These are phyloP conservation scores for Drosophila pseudotalamancana DNA, from an alignment of 2,888 invertebrate species.

Conservation along the genomic window DNA sequence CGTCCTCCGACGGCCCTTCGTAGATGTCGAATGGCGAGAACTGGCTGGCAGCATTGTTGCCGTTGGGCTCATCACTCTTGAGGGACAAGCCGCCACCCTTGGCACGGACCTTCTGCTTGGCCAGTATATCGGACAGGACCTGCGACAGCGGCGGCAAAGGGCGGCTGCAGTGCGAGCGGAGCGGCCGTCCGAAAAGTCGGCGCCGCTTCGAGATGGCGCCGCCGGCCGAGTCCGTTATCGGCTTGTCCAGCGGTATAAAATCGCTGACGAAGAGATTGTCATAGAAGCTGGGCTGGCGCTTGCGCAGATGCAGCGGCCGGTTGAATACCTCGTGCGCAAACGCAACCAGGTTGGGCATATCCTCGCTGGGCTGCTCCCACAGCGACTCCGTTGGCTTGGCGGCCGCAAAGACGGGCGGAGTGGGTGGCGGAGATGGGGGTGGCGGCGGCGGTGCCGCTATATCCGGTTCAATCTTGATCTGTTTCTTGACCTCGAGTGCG, in stretches of 20 bases:
- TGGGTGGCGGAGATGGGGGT: conserved; percentile 15
- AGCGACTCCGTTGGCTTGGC: conserved; percentile 13
- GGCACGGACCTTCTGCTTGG: conserved; percentile 22
- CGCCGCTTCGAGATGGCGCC: conserved; percentile 61
- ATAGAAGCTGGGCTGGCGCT: conserved; percentile 9
- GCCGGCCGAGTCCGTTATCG: conserved; percentile 50
- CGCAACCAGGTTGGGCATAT: conserved; percentile 38
- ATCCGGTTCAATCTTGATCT: background rate
- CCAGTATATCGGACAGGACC: conserved; percentile 20
- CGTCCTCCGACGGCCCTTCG: conserved; percentile 67
- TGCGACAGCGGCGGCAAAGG: conserved; percentile 51
- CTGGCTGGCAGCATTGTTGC: conserved; percentile 25
- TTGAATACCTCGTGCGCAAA: conserved; percentile 40
- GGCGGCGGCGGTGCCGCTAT: conserved; percentile 2
- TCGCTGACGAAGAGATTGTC: conserved; percentile 42
- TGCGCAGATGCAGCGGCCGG: conserved; percentile 25
- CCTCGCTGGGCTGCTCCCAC: conserved; percentile 26
- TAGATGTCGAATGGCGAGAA: conserved; percentile 58
- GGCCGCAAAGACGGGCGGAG: background rate
- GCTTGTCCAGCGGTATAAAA: conserved; percentile 46
- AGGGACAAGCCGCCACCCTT: conserved; percentile 47
- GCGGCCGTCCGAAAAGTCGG: background rate
- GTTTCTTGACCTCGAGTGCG: background rate
- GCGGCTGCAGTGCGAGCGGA: conserved; percentile 32
- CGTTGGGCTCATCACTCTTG: background rate